Evolutionary conservation across 2,797 vertebrate species (phyloP).

Genomic region (Acrocephalus scirpaceus): DNA sequence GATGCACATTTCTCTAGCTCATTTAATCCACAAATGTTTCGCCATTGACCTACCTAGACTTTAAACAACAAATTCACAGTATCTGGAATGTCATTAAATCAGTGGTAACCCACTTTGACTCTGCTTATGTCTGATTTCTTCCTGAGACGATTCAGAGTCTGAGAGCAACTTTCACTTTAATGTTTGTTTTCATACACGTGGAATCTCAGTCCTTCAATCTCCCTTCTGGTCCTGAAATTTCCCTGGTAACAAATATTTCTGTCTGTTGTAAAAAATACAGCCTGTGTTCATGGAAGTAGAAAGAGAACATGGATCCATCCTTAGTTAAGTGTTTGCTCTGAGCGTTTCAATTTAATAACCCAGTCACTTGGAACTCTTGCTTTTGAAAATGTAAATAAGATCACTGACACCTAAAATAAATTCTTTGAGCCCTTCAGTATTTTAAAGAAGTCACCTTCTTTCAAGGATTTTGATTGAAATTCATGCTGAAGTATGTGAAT

Average conservation of each 20-base stretch:
- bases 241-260: slow-evolving; percentile 8
- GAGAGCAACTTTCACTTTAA: slow-evolving; percentile 16
- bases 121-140: neutral
- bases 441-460: neutral
- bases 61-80: neutral
- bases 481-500: neutral
- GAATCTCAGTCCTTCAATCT: neutral
- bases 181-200: neutral
- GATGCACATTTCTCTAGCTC: neutral
- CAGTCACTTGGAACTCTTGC: neutral
- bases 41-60: slow-evolving; percentile 2
- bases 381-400: slow-evolving; percentile 46
- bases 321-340: slow-evolving; percentile 7
- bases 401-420: slow-evolving; percentile 16
- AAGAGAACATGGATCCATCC: neutral
- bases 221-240: neutral
- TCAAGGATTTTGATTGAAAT: slow-evolving; percentile 26
- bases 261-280: neutral
- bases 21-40: slow-evolving; percentile 14
- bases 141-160: neutral
- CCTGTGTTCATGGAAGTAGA: neutral
- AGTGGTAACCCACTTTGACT: slow-evolving; percentile 11
- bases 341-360: slow-evolving; percentile 10
- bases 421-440: neutral
- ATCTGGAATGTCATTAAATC: neutral